Base-by-base conservation (phyloP, 2,797 vertebrate genomes). In the Crocodylus rhombifer region DNA sequence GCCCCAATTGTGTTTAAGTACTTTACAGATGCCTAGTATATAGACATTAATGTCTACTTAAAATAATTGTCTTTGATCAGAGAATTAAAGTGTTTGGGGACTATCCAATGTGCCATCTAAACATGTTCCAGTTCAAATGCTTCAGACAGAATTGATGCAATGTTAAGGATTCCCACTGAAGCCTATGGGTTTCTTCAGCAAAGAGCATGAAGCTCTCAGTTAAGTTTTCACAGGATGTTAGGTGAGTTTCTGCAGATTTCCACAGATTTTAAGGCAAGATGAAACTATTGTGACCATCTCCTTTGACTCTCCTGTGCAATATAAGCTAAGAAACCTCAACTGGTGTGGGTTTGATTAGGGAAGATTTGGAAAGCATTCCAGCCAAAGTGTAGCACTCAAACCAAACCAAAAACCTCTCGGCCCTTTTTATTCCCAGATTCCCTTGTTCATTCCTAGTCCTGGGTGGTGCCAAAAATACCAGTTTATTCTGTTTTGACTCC, bases 31-130 rank as follows among this genome's bases (percentile, higher is more conserved):
- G 23, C 80, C 71, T 60, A 87, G 90, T 23, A 28, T 16, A 64
- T 2, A 80, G 61, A 86, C 84, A 87, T 0, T 65, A 77, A 91
- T 26, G 57, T 58, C 85, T 89, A 73, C 33, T 81, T 86, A 80
- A 92, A 95, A 92, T 84, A 93, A 87, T 75, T 42, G 77, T 57
- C 82, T 56, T 73, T 80, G 80, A 93, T 82, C 67, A 80, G 80
- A 69, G 62, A 56, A 76, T 28, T 25, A 62, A 26, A 2, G 2
- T 2, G 1, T 74, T 75, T 30, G 36, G 23, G 64, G 56, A 33
- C 74, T 91, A 78, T 23, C 7, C 17, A 73, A 18, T 8, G 16
- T 11, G 30, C n/a, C n/a, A 28, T 14, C 64, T 60, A 57, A 94
- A 75, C n/a, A 78, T 2, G 20, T 13, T 42, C 26, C 75, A 56